Evolutionary conservation across 1,140 invertebrate genomes (phyloP).

Genomic region (Sogatella furcifera): DNA sequence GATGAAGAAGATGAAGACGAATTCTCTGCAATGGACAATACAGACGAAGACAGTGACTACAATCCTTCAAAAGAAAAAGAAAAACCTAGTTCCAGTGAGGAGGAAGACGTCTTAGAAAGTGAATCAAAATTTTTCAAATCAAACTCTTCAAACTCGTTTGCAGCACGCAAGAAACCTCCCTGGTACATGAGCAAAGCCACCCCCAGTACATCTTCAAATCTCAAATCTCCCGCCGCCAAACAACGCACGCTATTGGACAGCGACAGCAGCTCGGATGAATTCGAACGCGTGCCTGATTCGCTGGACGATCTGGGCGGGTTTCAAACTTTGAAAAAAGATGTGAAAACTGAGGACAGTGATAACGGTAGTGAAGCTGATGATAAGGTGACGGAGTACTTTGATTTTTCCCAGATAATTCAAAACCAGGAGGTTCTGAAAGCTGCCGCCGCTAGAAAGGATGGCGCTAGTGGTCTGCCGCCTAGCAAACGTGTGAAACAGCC

Average conservation of each 20-base stretch:
- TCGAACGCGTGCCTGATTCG: conserved; percentile 11
- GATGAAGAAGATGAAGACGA: background rate
- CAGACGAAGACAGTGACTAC: background rate
- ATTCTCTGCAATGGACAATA: background rate
- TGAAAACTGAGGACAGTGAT: background rate
- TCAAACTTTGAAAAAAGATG: background rate
- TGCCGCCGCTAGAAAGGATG: background rate
- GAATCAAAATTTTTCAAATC: background rate
- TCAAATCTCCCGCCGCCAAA: no score
- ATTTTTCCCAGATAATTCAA: conserved; percentile 21
- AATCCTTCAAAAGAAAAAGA: background rate
- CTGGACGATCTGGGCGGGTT: conserved; percentile 11
- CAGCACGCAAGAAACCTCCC: no score
- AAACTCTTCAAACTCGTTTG: background rate
- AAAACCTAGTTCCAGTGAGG: background rate
- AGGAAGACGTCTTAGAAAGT: background rate
- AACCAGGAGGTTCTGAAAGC: conserved; percentile 11
- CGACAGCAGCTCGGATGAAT: conserved; percentile 15
- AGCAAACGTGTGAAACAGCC: conserved; percentile 1
- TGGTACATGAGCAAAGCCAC: no score
- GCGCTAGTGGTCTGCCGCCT: background rate
- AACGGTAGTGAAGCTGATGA: background rate
- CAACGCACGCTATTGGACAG: background rate
- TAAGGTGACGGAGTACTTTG: conserved; percentile 16
- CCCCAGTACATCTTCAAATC: no score